Evolutionary conservation across 2,888 invertebrate genomes (phyloP).

Genomic region (Chaetoderma sp.): DNA sequence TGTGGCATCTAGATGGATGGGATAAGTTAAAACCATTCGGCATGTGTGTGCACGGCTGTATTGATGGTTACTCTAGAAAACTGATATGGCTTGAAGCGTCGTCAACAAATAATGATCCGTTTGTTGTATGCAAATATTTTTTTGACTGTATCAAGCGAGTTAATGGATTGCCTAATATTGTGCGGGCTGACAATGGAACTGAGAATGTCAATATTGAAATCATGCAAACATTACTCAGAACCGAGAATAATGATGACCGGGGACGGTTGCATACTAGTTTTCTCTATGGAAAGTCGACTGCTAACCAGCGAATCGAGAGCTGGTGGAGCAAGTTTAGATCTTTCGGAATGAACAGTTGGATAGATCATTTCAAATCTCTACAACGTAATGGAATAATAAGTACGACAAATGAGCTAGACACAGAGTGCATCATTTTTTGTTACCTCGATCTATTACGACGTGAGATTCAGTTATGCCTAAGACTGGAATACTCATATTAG

Average conservation of each 20-base stretch:
- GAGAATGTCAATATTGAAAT: conserved; percentile 1
- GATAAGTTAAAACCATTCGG: conserved; percentile 13
- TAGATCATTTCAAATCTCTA: not conserved
- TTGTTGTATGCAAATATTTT: conserved; percentile 8
- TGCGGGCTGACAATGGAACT: conserved; percentile 10
- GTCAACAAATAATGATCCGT: conserved; percentile 9
- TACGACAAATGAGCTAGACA: not conserved
- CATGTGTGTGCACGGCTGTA: conserved; percentile 7
- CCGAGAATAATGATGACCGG: not conserved
- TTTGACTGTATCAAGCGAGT: not conserved
- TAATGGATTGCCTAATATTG: not conserved
- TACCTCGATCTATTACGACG: not conserved
- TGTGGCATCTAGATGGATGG: conserved; percentile 15
- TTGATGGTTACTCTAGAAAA: conserved; percentile 12
- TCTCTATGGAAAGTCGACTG: too few species aligned
- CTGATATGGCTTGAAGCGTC: conserved; percentile 12
- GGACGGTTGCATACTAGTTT: not conserved
- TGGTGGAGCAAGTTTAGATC: conserved; percentile 5
- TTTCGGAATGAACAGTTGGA: not conserved
- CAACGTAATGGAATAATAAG: not conserved
- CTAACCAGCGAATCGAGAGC: too few species aligned
- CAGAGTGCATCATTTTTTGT: not conserved
- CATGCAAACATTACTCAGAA: too few species aligned
- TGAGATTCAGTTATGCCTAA: not conserved
- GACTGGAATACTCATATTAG: conserved; percentile 1